Evolutionary conservation across 2,888 invertebrate genomes (phyloP), one percentile per base, ranked within the genome.

Genomic region (Chromoteleia sp.): DNA sequence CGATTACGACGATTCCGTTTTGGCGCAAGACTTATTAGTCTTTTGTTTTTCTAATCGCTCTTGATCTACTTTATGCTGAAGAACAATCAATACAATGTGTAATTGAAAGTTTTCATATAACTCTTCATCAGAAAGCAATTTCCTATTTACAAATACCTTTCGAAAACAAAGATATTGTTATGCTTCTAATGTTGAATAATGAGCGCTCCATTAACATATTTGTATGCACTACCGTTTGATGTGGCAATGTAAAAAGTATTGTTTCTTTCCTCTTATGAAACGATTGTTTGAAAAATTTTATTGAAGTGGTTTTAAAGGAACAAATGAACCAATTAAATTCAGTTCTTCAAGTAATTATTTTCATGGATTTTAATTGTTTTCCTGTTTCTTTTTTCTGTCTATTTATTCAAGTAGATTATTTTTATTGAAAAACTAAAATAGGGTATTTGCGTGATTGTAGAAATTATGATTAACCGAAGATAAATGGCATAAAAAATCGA

Each of bases 101-200:
- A 59, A 77, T 63, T 70, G 36, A 77, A 77, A 70, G 54, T 77
- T 77, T 54, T 12, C 77, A 21, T 29, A 67, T 68, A 76, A 68
- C 50, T 77, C 58, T 56, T 63, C 63, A 77, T 63, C 48, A 63
- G 12, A 65, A 70, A 63, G 58, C 58, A 58, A 71, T 71, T 71
- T 73, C 65, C 56, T 41, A 41, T 56, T 71, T 52, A 59, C 58
- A 41, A 63, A 67, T 65, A 8, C 17, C 7, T 68, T 52, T 25
- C 41, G 41, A 50, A 54, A 61, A 71, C 41, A 73, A 41, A 48
- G 73, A 63, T 58, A 74, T 39, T 74, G 63, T 65, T 63, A 36
- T 8, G 52, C 21, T 73, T 52, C 43, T 52, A 59, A 52, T 21
- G 61, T 25, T 74, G 63, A 50, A 63, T 63, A 45, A 63, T n/a